Base-by-base conservation (phyloP, 2,888 invertebrate species). In the Pseudolycoriella hygida region DNA sequence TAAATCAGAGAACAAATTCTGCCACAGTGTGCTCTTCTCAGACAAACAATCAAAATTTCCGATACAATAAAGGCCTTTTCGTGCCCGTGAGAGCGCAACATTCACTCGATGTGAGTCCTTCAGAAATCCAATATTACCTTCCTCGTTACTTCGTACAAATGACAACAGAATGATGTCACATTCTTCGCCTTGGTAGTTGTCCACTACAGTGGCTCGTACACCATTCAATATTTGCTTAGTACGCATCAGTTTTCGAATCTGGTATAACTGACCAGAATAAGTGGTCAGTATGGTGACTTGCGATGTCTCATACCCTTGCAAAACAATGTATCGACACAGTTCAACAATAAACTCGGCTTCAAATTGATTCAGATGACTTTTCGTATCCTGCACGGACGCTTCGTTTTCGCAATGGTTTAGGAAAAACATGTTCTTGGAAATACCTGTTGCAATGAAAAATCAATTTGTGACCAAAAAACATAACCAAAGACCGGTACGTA, bases 131-230 rank as follows among this genome's bases (percentile, higher is more conserved):
- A 80, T 74, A 47, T 67, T 73, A 41, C 67, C 67, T 14, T 73
- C 70, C 45, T 61, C 62, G 62, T 80, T 80, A 55, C 76, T 81
- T 57, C 83, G 67, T 0, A 83, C 82, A 10, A 83, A 59, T 1
- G 82, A 81, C 51, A 83, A 60, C 53, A 83, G 67, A 43, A 82
- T 75, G 54, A 83, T 79, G 57, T 73, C 73, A 59, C 70, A 76
- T 64, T 81, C 81, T 57, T 81, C 80, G 0, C 82, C 82, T 65
- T 82, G 83, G 55, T 72, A 83, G 56, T 79, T 80, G 58, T 83
- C 82, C 3, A 81, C 73, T 2, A 74, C 72, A 1, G 73, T 71
- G 25, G 80, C 70, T 49, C 70, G 67, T 3, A 80, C 68, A 39
- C 70, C 67, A n/a, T 60, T 54, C 3, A 74, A 60, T 1, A 61